Percentiles rank a stretch among this genome's conserved stretches.
Conservation (phyloP, 2,888 invertebrate species). For the Hoplodrina ambigua region DNA sequence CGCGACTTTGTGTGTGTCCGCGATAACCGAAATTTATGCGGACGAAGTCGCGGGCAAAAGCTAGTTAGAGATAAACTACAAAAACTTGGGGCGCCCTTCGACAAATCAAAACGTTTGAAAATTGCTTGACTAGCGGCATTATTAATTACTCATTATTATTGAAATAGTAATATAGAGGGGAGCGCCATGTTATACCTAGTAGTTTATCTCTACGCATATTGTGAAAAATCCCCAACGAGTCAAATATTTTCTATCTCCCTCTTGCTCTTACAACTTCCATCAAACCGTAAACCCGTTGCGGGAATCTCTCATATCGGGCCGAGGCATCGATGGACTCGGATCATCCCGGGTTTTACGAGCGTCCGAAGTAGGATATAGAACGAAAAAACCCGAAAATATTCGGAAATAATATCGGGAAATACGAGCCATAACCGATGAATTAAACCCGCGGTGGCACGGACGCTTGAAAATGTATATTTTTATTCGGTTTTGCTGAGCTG, state of each 20-base stretch:
- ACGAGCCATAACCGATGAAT: constrained; percentile 83
- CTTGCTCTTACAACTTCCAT: constrained; percentile 52
- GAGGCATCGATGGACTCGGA: constrained; percentile 83
- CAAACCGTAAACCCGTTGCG: constrained; percentile 68
- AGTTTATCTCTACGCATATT: no score
- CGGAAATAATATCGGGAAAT: constrained; percentile 82
- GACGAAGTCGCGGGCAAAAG: no score
- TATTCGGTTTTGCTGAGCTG: background rate
- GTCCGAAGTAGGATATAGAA: constrained; percentile 73
- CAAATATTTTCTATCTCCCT: background rate
- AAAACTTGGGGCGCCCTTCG: no score
- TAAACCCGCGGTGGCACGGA: constrained; percentile 66
- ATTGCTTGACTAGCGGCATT: no score
- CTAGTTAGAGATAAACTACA: no score
- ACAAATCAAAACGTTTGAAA: no score
- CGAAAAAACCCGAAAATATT: constrained; percentile 82
- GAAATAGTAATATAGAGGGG: no score
- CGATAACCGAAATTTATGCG: no score
- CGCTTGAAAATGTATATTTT: constrained; percentile 16
- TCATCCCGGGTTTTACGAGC: constrained; percentile 87
- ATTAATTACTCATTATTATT: no score
- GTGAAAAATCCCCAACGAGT: no score
- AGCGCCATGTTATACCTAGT: no score
- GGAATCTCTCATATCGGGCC: constrained; percentile 84
- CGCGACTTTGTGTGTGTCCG: no score